Evolutionary conservation across 2,113 vertebrate genomes (phyloP).

Genomic region (Etheostoma spectabile): DNA sequence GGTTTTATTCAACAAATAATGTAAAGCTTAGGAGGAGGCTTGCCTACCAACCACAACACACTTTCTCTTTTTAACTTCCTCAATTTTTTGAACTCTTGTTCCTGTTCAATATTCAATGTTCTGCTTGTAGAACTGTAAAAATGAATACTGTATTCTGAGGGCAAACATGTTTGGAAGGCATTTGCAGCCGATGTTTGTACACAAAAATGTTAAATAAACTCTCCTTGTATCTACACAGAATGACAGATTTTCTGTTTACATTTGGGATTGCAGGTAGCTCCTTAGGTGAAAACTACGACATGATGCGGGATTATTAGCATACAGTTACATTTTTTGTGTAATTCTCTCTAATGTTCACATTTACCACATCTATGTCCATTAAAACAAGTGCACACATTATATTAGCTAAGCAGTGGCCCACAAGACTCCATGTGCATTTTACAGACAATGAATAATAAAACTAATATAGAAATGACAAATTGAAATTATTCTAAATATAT

Average conservation of each 20-base stretch:
- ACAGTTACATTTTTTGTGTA: neutral
- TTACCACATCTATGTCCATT: too few relatives aligned
- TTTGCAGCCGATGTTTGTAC: conserved; percentile 86
- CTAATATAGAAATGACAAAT: neutral
- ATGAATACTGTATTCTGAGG: conserved; percentile 77
- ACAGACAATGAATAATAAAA: neutral
- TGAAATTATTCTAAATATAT: neutral
- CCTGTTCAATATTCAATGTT: conserved; percentile 74
- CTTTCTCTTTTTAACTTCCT: conserved; percentile 63
- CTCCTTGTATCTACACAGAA: conserved; percentile 81
- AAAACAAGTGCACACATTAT: neutral
- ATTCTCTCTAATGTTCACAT: neutral
- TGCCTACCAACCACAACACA: conserved; percentile 58
- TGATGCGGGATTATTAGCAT: too few relatives aligned
- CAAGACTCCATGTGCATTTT: neutral
- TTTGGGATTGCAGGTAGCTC: neutral
- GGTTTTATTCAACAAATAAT: conserved; percentile 43
- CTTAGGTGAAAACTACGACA: neutral
- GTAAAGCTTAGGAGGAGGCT: conserved; percentile 53
- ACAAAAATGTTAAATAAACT: conserved; percentile 86
- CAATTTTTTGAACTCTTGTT: conserved; percentile 65
- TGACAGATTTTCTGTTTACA: neutral
- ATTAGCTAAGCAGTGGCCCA: neutral
- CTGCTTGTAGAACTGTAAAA: conserved; percentile 81
- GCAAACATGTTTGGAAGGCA: conserved; percentile 81